These are phyloP conservation scores for Microhierax caerulescens DNA, from an alignment of 2,797 vertebrate species.

Conservation along the genomic window DNA sequence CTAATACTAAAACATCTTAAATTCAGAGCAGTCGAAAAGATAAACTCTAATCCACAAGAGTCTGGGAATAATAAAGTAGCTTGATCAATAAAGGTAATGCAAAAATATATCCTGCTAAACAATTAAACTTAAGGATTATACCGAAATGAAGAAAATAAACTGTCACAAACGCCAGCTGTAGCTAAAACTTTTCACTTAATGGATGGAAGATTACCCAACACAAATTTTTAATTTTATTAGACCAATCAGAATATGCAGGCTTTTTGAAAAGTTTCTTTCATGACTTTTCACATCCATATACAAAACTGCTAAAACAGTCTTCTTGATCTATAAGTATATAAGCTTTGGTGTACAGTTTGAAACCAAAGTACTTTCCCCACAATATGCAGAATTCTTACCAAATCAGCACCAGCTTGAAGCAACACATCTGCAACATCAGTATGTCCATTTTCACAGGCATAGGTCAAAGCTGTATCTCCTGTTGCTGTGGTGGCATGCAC, in stretches of 20 bases:
- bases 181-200: neutral
- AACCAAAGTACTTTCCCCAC: neutral
- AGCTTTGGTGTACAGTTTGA: neutral
- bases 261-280: neutral
- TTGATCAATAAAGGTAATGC: neutral
- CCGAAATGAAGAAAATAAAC: neutral
- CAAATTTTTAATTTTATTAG: neutral
- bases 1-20: neutral
- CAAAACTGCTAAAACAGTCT: neutral
- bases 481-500: slow-evolving; percentile 98
- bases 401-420: slow-evolving; percentile 94
- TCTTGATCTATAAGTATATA: neutral
- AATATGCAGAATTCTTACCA: slow-evolving; percentile 79
- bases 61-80: neutral
- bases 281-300: neutral
- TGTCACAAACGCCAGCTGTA: neutral
- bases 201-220: neutral
- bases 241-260: neutral
- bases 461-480: slow-evolving; percentile 95
- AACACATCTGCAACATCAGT: slow-evolving; percentile 97
- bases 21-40: neutral
- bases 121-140: neutral
- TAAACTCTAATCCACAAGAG: neutral
- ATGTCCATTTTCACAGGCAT: slow-evolving; percentile 98
- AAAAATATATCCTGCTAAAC: neutral